Base-by-base conservation (phyloP, 2,797 vertebrate genomes). In the Sebastes minor region DNA sequence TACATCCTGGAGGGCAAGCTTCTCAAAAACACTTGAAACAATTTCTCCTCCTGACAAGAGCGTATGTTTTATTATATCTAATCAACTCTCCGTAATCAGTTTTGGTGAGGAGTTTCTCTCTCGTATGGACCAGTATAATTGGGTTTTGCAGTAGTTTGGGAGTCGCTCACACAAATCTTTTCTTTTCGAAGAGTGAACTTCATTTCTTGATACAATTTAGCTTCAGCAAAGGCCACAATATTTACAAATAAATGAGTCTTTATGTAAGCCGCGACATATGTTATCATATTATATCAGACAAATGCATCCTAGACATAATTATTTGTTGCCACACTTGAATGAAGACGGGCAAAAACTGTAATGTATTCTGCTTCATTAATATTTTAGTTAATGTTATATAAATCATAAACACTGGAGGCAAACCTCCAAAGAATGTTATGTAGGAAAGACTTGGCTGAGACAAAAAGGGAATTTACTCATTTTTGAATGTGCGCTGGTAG, bases 61-160 rank as follows among this genome's bases (percentile, higher is more conserved):
- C 1, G 3, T 25, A 23, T 80, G 52, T 73, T 76, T 73, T 14
- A 35, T 70, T 11, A 53, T 69, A 53, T 69, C 25, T 74, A 79
- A 73, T 76, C 33, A 79, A 27, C 30, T 53, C 56, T 38, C 27
- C 33, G 46, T 79, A 60, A 65, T 82, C 27, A 72, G 25, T 79
- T 73, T 59, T 59, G 10, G 32, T 55, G 22, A 71, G 7, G n/a
- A 16, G 64, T 74, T 84, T 30, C 16, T 49, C 46, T 49, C 25
- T 38, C 56, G 4, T 57, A 9, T 1, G 22, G 55, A 73, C 27
- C 23, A 20, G 46, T 62, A 20, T 69, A 38, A 74, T 70, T 66
- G 28, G 27, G 25, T 74, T 80, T 38, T 35, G 38, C 23, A 35
- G 62, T 11, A 46, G 38, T 69, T 59, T 13, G 62, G 32, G 23